Evolutionary conservation across 2,797 vertebrate species (phyloP), one percentile per base, ranked within the genome.

Genomic region (Anguilla marmorata): DNA sequence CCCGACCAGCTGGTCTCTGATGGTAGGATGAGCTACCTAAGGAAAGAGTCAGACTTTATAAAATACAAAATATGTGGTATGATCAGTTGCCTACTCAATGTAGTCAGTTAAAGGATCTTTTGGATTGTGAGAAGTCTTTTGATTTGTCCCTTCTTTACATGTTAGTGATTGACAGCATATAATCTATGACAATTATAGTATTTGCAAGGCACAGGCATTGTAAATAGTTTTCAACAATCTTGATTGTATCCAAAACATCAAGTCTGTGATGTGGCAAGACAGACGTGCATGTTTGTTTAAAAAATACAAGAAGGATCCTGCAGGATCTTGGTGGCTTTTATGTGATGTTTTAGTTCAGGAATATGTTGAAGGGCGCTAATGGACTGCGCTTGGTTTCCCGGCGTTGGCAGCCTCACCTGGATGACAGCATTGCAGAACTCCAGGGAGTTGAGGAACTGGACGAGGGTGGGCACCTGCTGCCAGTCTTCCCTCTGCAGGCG

Each of bases 341-440:
- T 14, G 54, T 14, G 14, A 16, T 56, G 19, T 56, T 56, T 12
- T 56, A 14, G 11, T 58, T 58, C 56, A 58, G 56, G n/a, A 5
- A 69, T 7, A n/a, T 69, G n/a, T 27, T 6, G 8, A 69, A 69
- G 24, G 63, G n/a, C 9, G 30, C 69, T 72, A 3, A 33, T 19
- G 33, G 74, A 76, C 74, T 41, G 74, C 1, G 74, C 27, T 16
- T 48, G 37, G 56, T 60, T 27, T 86, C 7, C 21, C 21, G 27
- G 37, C 11, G 27, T 2, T 2, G 19, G 30, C 21, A 1, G 74
- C 14, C 54, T 92, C 92, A 99, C 99, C 98, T 99, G 98, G 91
- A 99, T 98, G 66, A 99, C 99, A 0, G 98, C 98, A 16, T 99
- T 99, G 95, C 99, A 99, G 91, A 99, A 99, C 89, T 99, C 98